A percentile compares a stretch with the other conserved stretches of the same genome.
Evolutionary conservation across 2,888 invertebrate genomes (phyloP).

Genomic region (Gandaritis pyraliata): DNA sequence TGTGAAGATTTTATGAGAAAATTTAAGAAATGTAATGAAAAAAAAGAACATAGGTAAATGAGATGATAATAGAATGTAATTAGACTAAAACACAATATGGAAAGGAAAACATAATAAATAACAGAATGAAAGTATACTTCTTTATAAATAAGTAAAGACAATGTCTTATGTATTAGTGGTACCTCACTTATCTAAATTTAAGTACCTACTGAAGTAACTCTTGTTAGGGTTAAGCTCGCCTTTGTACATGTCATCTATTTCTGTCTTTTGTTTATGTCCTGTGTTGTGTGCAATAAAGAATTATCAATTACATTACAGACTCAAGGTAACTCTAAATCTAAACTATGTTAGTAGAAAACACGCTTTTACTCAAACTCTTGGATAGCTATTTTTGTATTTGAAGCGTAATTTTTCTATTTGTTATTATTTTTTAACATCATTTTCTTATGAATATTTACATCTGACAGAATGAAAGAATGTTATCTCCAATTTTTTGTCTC

Average conservation of each 20-base stretch:
- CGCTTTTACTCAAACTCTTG: slow-evolving; percentile 9
- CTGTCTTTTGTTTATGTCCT: too few relatives aligned
- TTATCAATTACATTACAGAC: too few relatives aligned
- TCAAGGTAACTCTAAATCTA: not conserved
- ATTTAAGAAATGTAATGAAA: slow-evolving; percentile 54
- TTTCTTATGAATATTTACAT: slow-evolving; percentile 56
- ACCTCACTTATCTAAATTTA: slow-evolving; percentile 36
- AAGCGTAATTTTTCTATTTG: slow-evolving; percentile 2
- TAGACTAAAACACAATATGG: not conserved
- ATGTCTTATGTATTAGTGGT: slow-evolving; percentile 50
- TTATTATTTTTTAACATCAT: slow-evolving; percentile 14
- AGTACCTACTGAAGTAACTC: too few relatives aligned
- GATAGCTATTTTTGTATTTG: slow-evolving; percentile 20
- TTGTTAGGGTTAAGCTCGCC: too few relatives aligned
- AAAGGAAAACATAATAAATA: slow-evolving; percentile 33
- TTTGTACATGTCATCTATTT: too few relatives aligned
- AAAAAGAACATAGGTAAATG: slow-evolving; percentile 3
- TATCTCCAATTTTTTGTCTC: too few relatives aligned
- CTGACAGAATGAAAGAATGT: slow-evolving; percentile 55
- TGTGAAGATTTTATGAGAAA: slow-evolving; percentile 72
- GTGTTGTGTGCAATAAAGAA: too few relatives aligned
- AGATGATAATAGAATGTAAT: not conserved
- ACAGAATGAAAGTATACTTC: slow-evolving; percentile 8
- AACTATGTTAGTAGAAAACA: not conserved
- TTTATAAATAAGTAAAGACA: slow-evolving; percentile 51